These are phyloP conservation scores for Pogonognathellus flavescens DNA, from an alignment of 1,140 invertebrate genomes.

Conservation along the genomic window DNA sequence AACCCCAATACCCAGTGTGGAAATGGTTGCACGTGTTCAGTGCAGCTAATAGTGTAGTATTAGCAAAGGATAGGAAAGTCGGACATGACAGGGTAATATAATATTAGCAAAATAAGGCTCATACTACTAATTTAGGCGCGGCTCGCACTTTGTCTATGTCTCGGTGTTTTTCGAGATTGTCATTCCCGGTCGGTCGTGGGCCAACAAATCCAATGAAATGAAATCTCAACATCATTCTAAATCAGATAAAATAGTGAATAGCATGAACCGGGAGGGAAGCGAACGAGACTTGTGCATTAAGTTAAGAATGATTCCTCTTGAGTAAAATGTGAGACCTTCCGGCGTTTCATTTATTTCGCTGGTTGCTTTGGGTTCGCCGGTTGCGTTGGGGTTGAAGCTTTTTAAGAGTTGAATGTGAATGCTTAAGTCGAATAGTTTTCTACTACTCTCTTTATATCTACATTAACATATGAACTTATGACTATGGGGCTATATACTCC, in stretches of 20 bases:
- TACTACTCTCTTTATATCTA: constrained; percentile 9
- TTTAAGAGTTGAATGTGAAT: constrained; percentile 27
- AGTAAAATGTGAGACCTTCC: constrained; percentile 48
- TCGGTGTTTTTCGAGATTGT: neutral
- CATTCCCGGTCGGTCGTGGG: neutral
- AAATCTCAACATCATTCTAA: constrained; percentile 42
- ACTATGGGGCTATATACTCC: neutral
- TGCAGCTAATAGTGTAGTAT: too few relatives aligned
- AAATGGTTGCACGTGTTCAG: too few relatives aligned
- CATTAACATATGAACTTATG: neutral
- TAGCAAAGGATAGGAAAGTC: too few relatives aligned
- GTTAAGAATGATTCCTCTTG: constrained; percentile 42
- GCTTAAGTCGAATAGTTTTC: constrained; percentile 15
- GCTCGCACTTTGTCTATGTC: neutral
- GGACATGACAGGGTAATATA: too few relatives aligned
- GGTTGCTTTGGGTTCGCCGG: constrained; percentile 36
- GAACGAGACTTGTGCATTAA: constrained; percentile 50
- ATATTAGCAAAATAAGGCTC: too few relatives aligned
- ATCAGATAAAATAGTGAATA: constrained; percentile 48
- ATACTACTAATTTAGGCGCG: too few relatives aligned
- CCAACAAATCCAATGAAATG: constrained; percentile 25
- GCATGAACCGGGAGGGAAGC: constrained; percentile 36
- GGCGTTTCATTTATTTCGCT: constrained; percentile 51
- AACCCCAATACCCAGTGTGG: too few relatives aligned
- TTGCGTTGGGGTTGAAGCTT: constrained; percentile 23